These are phyloP conservation scores for Porites rus DNA, from an alignment of 92 coral and sea anemone genomes.

Conservation along the genomic window DNA sequence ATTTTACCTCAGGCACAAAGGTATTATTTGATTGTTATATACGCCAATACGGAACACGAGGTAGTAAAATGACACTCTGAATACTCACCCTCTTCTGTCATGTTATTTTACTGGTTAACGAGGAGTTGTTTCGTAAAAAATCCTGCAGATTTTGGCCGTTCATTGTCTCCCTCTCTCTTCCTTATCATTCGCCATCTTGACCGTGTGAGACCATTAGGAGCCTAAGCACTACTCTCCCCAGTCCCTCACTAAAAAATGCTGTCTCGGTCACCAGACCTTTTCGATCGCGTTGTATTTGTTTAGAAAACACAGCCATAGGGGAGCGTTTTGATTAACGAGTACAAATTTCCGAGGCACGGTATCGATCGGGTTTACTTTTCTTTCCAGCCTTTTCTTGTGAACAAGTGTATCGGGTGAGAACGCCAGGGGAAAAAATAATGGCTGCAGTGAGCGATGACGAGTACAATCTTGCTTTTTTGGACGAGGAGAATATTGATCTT, in stretches of 20 bases:
- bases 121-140: neutral
- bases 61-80: neutral
- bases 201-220: constrained; percentile 6
- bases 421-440: constrained; percentile 47
- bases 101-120: neutral
- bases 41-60: too few relatives aligned
- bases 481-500: constrained; percentile 54
- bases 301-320: constrained; percentile 64
- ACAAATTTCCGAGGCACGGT: constrained; percentile 37
- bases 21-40: too few relatives aligned
- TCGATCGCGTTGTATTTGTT: constrained; percentile 56
- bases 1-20: too few relatives aligned
- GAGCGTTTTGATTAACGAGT: constrained; percentile 51
- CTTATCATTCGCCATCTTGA: constrained; percentile 52
- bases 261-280: constrained; percentile 33
- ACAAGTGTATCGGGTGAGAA: constrained; percentile 19
- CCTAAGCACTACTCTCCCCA: constrained; percentile 32
- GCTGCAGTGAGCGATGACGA: constrained; percentile 64
- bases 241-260: constrained; percentile 20
- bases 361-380: constrained; percentile 32
- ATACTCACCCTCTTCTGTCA: constrained; percentile 27
- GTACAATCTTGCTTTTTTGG: constrained; percentile 73
- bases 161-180: neutral
- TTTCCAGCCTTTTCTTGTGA: constrained; percentile 25
- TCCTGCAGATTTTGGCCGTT: neutral